Percentiles rank a stretch among this genome's conserved stretches.
These are phyloP conservation scores for Panthera tigris DNA, from an alignment of 2,113 vertebrate species.

Conservation along the genomic window DNA sequence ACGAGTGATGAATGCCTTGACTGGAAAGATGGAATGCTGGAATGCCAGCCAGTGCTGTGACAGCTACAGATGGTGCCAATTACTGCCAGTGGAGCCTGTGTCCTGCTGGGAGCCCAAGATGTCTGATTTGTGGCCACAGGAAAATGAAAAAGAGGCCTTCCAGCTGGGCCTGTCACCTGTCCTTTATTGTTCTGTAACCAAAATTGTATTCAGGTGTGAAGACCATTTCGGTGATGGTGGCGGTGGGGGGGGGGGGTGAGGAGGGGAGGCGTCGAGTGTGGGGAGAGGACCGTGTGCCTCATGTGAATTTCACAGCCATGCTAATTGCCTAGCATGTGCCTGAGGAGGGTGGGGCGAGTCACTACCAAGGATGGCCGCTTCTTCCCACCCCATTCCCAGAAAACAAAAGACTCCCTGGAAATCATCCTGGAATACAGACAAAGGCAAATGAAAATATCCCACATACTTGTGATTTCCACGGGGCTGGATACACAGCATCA, in stretches of 20 bases:
- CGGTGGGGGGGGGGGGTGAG: no score
- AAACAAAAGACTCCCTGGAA: neutral
- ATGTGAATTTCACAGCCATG: slow-evolving; percentile 71
- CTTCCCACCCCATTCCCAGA: neutral
- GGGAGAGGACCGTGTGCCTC: slow-evolving; percentile 31
- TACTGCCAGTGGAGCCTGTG: slow-evolving; percentile 89
- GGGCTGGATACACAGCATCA: neutral
- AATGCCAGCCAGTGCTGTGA: slow-evolving; percentile 88
- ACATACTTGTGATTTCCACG: neutral
- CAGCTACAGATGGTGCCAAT: slow-evolving; percentile 94
- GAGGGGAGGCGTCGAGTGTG: neutral
- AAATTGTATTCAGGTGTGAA: slow-evolving; percentile 82
- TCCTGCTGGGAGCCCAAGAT: slow-evolving; percentile 88
- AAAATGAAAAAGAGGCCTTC: slow-evolving; percentile 87
- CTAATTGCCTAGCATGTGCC: slow-evolving; percentile 74
- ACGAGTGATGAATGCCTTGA: slow-evolving; percentile 89
- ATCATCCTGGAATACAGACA: neutral
- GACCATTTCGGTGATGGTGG: slow-evolving; percentile 11
- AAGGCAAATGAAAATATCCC: neutral
- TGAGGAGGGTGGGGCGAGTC: slow-evolving; percentile 61
- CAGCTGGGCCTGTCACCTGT: slow-evolving; percentile 88
- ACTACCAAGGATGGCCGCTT: slow-evolving; percentile 48
- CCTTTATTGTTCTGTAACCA: slow-evolving; percentile 80
- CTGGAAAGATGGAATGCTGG: slow-evolving; percentile 89
- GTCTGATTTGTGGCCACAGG: slow-evolving; percentile 88